phyloP scores from a whole-genome alignment of 1,140 invertebrate genomes.

The Ostrea denselamellosa region DNA sequence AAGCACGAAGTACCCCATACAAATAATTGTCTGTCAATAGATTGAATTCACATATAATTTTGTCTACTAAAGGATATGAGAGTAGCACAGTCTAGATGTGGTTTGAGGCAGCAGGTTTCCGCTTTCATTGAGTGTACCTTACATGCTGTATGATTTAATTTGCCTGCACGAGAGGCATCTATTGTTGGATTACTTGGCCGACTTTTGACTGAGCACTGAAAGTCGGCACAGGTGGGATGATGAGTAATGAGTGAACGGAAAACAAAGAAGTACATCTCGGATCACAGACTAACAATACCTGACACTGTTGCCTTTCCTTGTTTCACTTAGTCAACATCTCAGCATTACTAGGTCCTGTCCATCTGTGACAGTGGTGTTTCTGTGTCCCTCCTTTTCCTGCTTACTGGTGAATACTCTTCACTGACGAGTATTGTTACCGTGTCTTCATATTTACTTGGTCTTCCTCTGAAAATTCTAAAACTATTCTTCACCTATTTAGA shows the following conservation, averaged over 20 bases:
- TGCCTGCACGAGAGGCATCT: slow-evolving; percentile 12
- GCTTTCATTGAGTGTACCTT: slow-evolving; percentile 20
- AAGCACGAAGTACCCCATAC: slow-evolving; percentile 2
- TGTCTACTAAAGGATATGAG: neutral
- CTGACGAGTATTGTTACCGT: neutral
- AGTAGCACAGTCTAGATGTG: neutral
- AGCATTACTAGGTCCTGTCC: neutral
- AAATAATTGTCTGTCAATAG: slow-evolving; percentile 22
- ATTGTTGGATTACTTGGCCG: slow-evolving; percentile 24
- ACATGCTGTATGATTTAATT: slow-evolving; percentile 37
- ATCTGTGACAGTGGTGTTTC: neutral
- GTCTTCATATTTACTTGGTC: neutral
- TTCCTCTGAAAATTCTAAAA: neutral
- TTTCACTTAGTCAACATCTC: neutral
- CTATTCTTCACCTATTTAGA: neutral
- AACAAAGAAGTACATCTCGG: neutral
- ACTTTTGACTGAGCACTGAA: slow-evolving; percentile 5
- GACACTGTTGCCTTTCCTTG: neutral
- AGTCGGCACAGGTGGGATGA: slow-evolving; percentile 4
- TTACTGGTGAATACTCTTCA: neutral
- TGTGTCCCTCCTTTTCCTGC: neutral
- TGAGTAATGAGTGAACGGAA: slow-evolving; percentile 19
- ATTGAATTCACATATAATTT: neutral
- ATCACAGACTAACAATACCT: neutral
- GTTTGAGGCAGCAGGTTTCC: neutral